Conservation (phyloP, 2,888 invertebrate genomes). For the Hermaeophaga mercurialis region DNA sequence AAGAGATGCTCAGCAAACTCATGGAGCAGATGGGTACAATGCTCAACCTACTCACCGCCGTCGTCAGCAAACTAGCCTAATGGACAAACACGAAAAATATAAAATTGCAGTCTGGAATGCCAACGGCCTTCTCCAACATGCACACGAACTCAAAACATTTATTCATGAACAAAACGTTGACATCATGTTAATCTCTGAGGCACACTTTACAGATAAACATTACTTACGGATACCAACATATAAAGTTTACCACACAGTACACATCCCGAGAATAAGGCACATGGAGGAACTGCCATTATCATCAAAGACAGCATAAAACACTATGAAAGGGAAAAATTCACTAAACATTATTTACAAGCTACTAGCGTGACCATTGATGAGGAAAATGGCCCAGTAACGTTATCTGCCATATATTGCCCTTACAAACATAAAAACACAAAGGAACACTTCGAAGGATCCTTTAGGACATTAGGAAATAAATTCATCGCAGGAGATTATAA, state of each 20-base stretch:
- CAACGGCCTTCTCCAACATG: slow-evolving; percentile 33
- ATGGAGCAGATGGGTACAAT: no score
- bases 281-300: no score
- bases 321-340: no score
- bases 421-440: slow-evolving; percentile 31
- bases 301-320: no score
- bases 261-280: no score
- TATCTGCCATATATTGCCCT: slow-evolving; percentile 34
- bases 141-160: slow-evolving; percentile 27
- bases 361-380: no score
- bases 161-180: slow-evolving; percentile 8
- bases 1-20: slow-evolving; percentile 30
- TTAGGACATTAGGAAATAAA: slow-evolving; percentile 28
- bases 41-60: no score
- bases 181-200: no score
- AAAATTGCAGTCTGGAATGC: slow-evolving; percentile 35
- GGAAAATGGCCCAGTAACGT: no score
- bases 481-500: slow-evolving; percentile 23
- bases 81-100: no score
- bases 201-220: no score
- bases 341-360: no score
- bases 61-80: slow-evolving; percentile 27
- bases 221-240: slow-evolving; percentile 35
- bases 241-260: slow-evolving; percentile 31
- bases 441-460: slow-evolving; percentile 28